Conservation (phyloP, 2,888 invertebrate genomes). For the Glaucopsyche alexis region DNA sequence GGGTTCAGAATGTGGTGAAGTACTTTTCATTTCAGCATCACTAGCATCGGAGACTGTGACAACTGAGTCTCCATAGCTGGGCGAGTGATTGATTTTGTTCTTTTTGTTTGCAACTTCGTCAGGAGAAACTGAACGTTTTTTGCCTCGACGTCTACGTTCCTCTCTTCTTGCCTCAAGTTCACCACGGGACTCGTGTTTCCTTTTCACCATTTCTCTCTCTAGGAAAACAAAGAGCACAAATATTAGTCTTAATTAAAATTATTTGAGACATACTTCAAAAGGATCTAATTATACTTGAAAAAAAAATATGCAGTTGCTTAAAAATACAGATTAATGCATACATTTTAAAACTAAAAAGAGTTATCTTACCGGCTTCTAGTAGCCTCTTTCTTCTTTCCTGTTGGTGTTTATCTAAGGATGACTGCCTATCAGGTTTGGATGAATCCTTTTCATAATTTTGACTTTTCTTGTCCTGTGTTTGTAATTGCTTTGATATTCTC, state of each 20-base stretch:
- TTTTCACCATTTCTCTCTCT: slow-evolving; percentile 88
- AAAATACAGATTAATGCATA: slow-evolving; percentile 20
- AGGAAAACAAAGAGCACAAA: slow-evolving; percentile 41
- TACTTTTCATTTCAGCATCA: slow-evolving; percentile 73
- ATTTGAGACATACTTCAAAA: no score
- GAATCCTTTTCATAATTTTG: slow-evolving; percentile 72
- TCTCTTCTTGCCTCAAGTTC: slow-evolving; percentile 87
- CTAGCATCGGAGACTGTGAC: slow-evolving; percentile 75
- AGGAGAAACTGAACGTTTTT: slow-evolving; percentile 64
- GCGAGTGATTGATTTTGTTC: slow-evolving; percentile 59
- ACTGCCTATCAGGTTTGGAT: slow-evolving; percentile 61
- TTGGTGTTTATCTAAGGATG: slow-evolving; percentile 70
- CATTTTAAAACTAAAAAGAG: slow-evolving; percentile 17
- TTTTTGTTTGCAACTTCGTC: slow-evolving; percentile 60
- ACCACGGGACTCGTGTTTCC: slow-evolving; percentile 86
- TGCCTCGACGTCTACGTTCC: slow-evolving; percentile 76
- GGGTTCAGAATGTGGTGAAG: slow-evolving; percentile 62
- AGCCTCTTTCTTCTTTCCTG: slow-evolving; percentile 84
- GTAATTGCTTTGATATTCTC: slow-evolving; percentile 83
- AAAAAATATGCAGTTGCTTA: background rate
- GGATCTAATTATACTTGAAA: no score
- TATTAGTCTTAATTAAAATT: no score
- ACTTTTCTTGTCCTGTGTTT: slow-evolving; percentile 68
- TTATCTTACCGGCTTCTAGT: slow-evolving; percentile 82
- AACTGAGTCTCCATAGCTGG: slow-evolving; percentile 64